These are phyloP conservation scores for Chrysogorgia sp. DNA, from an alignment of 92 coral and sea anemone species.

Conservation along the genomic window DNA sequence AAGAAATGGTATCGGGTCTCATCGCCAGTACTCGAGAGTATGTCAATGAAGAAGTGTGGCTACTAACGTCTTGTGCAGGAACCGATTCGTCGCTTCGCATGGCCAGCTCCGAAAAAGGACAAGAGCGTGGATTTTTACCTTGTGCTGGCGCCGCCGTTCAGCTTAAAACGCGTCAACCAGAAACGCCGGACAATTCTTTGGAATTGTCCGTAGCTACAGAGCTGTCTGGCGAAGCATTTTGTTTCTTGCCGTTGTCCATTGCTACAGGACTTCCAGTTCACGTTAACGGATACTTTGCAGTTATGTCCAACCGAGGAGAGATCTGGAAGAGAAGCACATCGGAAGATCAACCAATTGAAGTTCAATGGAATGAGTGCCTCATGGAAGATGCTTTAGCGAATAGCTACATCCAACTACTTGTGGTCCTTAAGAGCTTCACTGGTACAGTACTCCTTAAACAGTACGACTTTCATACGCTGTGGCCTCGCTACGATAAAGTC, in stretches of 20 bases:
- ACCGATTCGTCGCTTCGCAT: conserved; percentile 53
- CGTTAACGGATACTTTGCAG: conserved; percentile 81
- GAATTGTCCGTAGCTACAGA: conserved; percentile 1
- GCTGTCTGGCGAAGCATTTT: conserved; percentile 68
- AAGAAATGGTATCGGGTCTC: background rate
- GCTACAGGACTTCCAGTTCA: conserved; percentile 82
- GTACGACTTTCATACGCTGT: conserved; percentile 56
- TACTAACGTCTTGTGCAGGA: conserved; percentile 58
- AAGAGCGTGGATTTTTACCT: conserved; percentile 62
- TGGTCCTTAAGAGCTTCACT: conserved; percentile 51
- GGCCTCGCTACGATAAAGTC: conserved; percentile 69
- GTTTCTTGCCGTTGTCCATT: conserved; percentile 79
- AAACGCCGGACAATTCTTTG: background rate
- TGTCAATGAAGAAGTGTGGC: conserved; percentile 52
- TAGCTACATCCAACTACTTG: conserved; percentile 65
- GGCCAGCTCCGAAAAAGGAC: conserved; percentile 66
- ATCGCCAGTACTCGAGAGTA: conserved; percentile 30
- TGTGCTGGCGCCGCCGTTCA: conserved; percentile 68
- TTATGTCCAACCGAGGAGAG: conserved; percentile 83
- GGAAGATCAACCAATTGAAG: conserved; percentile 66
- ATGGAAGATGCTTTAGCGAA: conserved; percentile 76
- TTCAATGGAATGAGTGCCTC: conserved; percentile 69
- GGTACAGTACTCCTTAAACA: conserved; percentile 35
- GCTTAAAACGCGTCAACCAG: background rate
- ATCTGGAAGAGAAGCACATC: conserved; percentile 76